Conservation (phyloP, 2,797 vertebrate species). For the Mallotus villosus region DNA sequence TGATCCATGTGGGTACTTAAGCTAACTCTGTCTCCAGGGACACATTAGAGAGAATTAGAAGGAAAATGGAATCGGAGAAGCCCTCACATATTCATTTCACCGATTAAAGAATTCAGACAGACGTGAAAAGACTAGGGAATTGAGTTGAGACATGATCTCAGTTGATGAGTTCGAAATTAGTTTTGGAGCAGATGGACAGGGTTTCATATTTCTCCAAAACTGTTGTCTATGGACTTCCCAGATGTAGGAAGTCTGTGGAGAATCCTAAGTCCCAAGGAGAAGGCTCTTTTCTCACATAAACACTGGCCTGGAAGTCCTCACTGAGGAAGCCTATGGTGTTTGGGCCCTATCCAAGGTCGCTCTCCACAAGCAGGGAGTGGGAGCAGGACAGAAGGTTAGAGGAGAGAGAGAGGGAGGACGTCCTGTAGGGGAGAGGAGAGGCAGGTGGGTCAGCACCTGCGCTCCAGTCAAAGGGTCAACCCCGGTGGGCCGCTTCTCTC, state of each 20-base stretch:
- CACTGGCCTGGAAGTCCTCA: constrained; percentile 16
- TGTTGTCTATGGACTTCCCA: constrained; percentile 41
- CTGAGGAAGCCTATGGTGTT: constrained; percentile 33
- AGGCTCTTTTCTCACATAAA: constrained; percentile 44
- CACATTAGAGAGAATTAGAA: constrained; percentile 16
- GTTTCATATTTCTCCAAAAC: constrained; percentile 6
- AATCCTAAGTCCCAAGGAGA: constrained; percentile 16
- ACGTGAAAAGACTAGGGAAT: neutral
- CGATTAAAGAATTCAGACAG: no score
- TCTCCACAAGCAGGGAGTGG: constrained; percentile 1
- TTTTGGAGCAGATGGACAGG: neutral
- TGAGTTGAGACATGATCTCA: constrained; percentile 5
- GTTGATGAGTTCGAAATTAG: neutral
- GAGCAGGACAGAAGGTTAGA: neutral
- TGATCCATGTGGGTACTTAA: constrained; percentile 23
- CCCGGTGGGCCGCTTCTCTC: constrained; percentile 22
- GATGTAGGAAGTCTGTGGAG: constrained; percentile 38
- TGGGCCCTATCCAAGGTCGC: constrained; percentile 34
- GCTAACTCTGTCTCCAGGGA: neutral
- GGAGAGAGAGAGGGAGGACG: constrained; percentile 33
- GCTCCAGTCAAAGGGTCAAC: constrained; percentile 36
- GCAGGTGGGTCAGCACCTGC: constrained; percentile 64
- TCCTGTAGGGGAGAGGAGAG: constrained; percentile 9
- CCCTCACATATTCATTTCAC: no score
- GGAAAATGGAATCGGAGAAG: constrained; percentile 7